Evolutionary conservation across 2,888 invertebrate species (phyloP), one percentile per base, ranked within the genome.

Genomic region (Meiosimyza platycephala): DNA sequence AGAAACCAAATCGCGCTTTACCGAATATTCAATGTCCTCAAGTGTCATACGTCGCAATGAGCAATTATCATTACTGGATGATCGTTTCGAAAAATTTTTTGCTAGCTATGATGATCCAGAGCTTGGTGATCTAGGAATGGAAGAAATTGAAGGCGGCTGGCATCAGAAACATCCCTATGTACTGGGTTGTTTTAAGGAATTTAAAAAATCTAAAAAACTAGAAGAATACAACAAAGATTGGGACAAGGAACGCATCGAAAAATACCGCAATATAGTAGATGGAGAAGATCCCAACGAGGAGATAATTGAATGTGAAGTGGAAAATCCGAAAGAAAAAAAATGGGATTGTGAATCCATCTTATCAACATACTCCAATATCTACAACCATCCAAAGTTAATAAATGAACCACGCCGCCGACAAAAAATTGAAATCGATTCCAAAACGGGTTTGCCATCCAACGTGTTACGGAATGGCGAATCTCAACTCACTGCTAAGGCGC

Each of bases 291-390:
- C 84, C 16, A 91, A 91, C 52, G 91, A 92, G 3, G 89, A 90
- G 75, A 88, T 92, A 13, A 85, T 92, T 52, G 89, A 89, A 50
- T 87, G 91, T 0, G 88, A 91, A 76, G 90, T 93, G 1, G 90
- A 91, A 47, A 90, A 91, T 69, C 88, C 89, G 0, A 90, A 91
- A 77, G 90, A 90, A 79, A 90, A 91, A 76, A 93, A 92, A 85
- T 96, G 94, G 94, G 97, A 98, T 88, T 97, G 97, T 82, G 94
- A 97, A 88, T 95, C 95, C 72, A 93, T 97, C 78, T 88, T 97
- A 6, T 94, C 95, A 22, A 97, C 95, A 0, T 95, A 95, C 85
- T 97, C 97, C 9, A 98, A 93, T 83, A 89, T 94, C 69, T 96
- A 96, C 85, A 98, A 98, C 88, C 95, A 95, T 88, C 98, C 98